A percentile compares a stretch with the other conserved stretches of the same genome.
Evolutionary conservation across 2,113 vertebrate genomes (phyloP).

Genomic region (Datnioides undecimradiatus): DNA sequence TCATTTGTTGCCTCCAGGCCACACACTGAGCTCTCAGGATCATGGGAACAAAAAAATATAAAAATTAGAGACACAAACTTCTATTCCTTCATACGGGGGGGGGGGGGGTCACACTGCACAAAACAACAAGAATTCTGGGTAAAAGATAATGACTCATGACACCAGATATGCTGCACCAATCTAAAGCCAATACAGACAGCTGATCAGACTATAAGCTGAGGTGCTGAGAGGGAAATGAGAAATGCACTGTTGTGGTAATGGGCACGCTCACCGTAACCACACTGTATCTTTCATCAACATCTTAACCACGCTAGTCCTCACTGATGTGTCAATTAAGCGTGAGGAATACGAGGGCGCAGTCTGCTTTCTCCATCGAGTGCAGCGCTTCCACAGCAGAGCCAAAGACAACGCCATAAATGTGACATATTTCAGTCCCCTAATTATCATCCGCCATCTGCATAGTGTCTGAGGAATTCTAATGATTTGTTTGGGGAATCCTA

Average conservation of each 20-base stretch:
- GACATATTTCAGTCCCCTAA: constrained; percentile 68
- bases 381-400: constrained; percentile 25
- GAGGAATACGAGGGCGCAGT: constrained; percentile 52
- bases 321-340: constrained; percentile 62
- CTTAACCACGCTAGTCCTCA: constrained; percentile 50
- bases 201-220: constrained; percentile 31
- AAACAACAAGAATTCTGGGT: constrained; percentile 21
- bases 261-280: constrained; percentile 42
- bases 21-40: background rate
- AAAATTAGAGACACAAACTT: background rate
- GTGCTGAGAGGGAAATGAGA: constrained; percentile 36
- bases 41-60: background rate
- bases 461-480: constrained; percentile 55
- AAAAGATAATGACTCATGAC: constrained; percentile 26
- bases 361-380: constrained; percentile 33
- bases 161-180: constrained; percentile 32
- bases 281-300: constrained; percentile 53
- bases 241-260: constrained; percentile 37
- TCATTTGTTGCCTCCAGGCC: constrained; percentile 26
- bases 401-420: constrained; percentile 61
- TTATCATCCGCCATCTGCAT: constrained; percentile 74
- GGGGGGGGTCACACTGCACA: background rate
- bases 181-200: constrained; percentile 42
- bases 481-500: constrained; percentile 49
- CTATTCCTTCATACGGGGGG: constrained; percentile 2